These are phyloP conservation scores for Acanthopleura granulata DNA, from an alignment of 2,888 invertebrate genomes.

Conservation along the genomic window DNA sequence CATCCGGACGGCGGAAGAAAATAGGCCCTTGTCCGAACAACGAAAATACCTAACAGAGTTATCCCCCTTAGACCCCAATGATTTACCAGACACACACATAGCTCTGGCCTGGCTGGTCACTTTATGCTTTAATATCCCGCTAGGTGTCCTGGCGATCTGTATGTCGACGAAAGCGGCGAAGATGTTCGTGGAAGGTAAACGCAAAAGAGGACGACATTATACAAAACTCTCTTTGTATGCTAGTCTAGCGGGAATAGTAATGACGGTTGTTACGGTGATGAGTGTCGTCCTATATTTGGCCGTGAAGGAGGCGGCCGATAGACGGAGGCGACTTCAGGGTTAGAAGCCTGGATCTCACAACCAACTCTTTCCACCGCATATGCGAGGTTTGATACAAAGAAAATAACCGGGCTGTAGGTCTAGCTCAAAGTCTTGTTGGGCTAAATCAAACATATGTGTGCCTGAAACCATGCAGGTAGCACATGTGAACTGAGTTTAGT, in stretches of 20 bases:
- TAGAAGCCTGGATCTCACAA: background rate
- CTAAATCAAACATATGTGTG: too few species aligned
- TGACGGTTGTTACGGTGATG: conserved; percentile 26
- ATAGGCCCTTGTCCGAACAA: background rate
- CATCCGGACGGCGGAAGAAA: background rate
- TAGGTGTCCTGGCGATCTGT: conserved; percentile 44
- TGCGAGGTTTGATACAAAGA: too few species aligned
- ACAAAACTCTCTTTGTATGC: conserved; percentile 39
- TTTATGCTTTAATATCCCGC: conserved; percentile 44
- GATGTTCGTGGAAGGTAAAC: conserved; percentile 39
- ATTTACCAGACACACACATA: conserved; percentile 42
- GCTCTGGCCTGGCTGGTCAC: conserved; percentile 43
- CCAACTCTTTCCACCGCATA: too few species aligned
- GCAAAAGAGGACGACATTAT: conserved; percentile 33
- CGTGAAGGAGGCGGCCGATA: background rate
- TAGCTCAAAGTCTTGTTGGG: too few species aligned
- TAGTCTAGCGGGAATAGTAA: conserved; percentile 42
- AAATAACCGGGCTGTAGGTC: too few species aligned
- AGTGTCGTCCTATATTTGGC: background rate
- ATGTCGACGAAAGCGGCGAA: conserved; percentile 42
- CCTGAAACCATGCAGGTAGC: too few species aligned
- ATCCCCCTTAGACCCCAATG: background rate
- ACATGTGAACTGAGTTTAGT: too few species aligned
- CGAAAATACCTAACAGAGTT: background rate
- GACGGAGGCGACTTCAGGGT: background rate